These are phyloP conservation scores for Drosophila pseudoananassae DNA, from an alignment of 1,140 invertebrate species.

Conservation along the genomic window DNA sequence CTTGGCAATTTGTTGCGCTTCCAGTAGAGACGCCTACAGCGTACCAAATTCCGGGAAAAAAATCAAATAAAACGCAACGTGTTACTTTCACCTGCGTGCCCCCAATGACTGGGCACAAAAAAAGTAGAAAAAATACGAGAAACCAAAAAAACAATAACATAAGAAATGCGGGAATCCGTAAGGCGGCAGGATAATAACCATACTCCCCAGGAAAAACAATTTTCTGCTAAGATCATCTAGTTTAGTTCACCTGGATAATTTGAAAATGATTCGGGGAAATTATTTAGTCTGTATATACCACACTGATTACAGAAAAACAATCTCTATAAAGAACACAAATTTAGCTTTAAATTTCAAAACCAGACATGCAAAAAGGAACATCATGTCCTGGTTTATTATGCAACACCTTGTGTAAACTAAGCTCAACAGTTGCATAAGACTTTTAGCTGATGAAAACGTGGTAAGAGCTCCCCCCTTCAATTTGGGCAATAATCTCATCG, in stretches of 20 bases:
- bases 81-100: constrained; percentile 67
- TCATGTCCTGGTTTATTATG: background rate
- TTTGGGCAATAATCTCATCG: constrained; percentile 32
- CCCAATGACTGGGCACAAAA: constrained; percentile 41
- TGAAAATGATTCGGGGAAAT: constrained; percentile 30
- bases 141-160: constrained; percentile 8
- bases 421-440: constrained; percentile 2
- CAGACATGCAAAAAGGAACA: background rate
- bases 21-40: constrained; percentile 20
- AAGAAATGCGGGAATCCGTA: constrained; percentile 32
- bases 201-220: background rate
- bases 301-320: background rate
- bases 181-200: constrained; percentile 30
- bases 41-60: constrained; percentile 31
- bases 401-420: constrained; percentile 2
- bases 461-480: background rate
- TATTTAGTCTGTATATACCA: background rate
- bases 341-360: constrained; percentile 24
- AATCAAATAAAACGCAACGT: constrained; percentile 65
- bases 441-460: constrained; percentile 7
- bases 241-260: constrained; percentile 21
- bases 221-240: constrained; percentile 22
- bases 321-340: background rate
- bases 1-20: constrained; percentile 74
- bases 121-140: background rate